phyloP scores from a whole-genome alignment of 2,888 invertebrate species.

The Ellobium chinense region DNA sequence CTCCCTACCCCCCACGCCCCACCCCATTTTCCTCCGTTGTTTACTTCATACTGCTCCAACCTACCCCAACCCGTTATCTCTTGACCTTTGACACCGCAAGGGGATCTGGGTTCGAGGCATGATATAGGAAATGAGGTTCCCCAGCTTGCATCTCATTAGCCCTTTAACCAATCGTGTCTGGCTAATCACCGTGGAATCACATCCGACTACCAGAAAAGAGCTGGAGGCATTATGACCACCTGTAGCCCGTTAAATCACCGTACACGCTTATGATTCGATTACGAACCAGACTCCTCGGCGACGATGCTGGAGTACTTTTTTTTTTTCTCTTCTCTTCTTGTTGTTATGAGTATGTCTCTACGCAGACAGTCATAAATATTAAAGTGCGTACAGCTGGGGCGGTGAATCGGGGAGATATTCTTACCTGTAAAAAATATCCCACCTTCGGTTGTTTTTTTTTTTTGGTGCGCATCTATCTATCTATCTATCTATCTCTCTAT shows the following conservation, averaged over 20 bases:
- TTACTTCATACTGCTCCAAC: too few species aligned
- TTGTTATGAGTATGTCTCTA: too few species aligned
- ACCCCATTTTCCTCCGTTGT: too few species aligned
- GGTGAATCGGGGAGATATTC: too few species aligned
- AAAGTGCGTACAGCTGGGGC: too few species aligned
- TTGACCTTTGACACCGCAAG: too few species aligned
- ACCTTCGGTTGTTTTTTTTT: too few species aligned
- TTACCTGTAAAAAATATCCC: too few species aligned
- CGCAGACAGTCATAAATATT: too few species aligned
- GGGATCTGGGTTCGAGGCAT: too few species aligned
- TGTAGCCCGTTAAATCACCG: conserved; percentile 17
- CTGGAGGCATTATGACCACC: conserved; percentile 9
- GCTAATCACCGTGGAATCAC: conserved; percentile 2
- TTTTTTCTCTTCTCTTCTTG: not conserved
- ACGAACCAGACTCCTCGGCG: conserved; percentile 16
- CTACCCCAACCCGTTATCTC: too few species aligned
- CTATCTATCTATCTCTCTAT: not conserved
- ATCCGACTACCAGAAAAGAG: not conserved
- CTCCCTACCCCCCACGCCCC: too few species aligned
- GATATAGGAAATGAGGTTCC: not conserved
- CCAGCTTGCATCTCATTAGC: not conserved
- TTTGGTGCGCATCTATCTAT: not conserved
- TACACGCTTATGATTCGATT: conserved; percentile 5
- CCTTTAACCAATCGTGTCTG: not conserved
- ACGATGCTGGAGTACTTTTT: not conserved